Conservation (phyloP, 1,140 invertebrate genomes). For the Macrosteles quadrilineatus region DNA sequence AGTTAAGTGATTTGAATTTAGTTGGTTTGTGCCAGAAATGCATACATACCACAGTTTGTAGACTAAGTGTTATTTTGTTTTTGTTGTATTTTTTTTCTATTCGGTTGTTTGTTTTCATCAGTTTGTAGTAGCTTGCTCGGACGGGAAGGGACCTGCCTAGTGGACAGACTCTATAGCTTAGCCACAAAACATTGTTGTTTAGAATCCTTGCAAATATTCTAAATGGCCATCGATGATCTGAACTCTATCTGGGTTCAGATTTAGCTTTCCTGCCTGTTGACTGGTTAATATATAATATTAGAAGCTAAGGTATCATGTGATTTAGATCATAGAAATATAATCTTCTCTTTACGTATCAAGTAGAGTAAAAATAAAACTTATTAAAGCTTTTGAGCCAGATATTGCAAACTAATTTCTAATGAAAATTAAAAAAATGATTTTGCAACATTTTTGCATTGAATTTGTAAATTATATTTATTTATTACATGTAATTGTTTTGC, state of each 20-base stretch:
- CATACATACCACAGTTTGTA: not conserved
- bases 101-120: not conserved
- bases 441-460: too few species aligned
- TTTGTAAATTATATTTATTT: too few species aligned
- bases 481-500: too few species aligned
- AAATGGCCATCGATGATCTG: not conserved
- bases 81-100: not conserved
- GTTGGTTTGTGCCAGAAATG: not conserved
- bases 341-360: too few species aligned
- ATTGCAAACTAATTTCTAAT: too few species aligned
- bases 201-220: not conserved
- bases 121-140: not conserved
- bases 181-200: too few species aligned
- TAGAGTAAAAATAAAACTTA: too few species aligned
- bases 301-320: conserved; percentile 3
- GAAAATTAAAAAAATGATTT: too few species aligned
- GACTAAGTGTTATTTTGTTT: not conserved
- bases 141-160: not conserved
- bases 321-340: not conserved
- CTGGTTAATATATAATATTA: not conserved
- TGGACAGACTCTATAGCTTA: too few species aligned
- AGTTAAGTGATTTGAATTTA: conserved; percentile 10
- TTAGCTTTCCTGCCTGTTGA: not conserved
- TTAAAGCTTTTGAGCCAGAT: too few species aligned
- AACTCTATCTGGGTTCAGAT: not conserved